A percentile compares a stretch with the other conserved stretches of the same genome.
These are phyloP conservation scores for Oryzias dopingdopingensis DNA, from an alignment of 2,797 vertebrate species.

Conservation along the genomic window DNA sequence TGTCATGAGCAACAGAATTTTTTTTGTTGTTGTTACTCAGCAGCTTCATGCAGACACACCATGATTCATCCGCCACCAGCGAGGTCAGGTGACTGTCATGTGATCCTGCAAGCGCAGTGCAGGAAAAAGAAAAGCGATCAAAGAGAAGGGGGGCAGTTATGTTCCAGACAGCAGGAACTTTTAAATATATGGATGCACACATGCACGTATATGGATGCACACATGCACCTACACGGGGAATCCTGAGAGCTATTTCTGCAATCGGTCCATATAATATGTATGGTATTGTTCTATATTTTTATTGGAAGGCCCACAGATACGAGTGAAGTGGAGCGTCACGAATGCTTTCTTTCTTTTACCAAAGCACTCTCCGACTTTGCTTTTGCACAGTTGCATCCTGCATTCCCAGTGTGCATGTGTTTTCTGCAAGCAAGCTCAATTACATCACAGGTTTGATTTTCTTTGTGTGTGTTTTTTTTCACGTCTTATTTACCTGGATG, in stretches of 20 bases:
- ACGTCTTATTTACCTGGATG: too few relatives aligned
- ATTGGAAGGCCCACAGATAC: conserved; percentile 62
- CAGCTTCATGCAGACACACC: conserved; percentile 6
- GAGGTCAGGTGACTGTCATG: conserved; percentile 58
- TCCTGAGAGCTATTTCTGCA: conserved; percentile 50
- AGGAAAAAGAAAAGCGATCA: conserved; percentile 20
- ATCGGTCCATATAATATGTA: conserved; percentile 74
- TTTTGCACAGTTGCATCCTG: conserved; percentile 1
- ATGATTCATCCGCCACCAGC: conserved; percentile 50
- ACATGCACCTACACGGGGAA: not conserved
- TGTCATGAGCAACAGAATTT: conserved; percentile 7
- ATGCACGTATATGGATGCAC: not conserved
- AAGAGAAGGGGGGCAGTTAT: conserved; percentile 4
- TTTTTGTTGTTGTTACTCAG: conserved; percentile 22
- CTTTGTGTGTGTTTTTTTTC: too few relatives aligned
- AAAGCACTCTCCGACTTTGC: not conserved
- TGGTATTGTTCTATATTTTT: conserved; percentile 65
- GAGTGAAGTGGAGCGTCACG: conserved; percentile 69
- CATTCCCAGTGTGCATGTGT: conserved; percentile 3
- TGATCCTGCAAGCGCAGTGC: conserved; percentile 30
- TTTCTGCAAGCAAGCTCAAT: too few relatives aligned
- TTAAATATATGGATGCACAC: too few relatives aligned
- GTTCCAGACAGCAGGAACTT: conserved; percentile 1
- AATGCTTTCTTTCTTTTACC: conserved; percentile 38
- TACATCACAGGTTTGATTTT: too few relatives aligned